Evolutionary conservation across 2,113 vertebrate species (phyloP).

Genomic region (Nymphicus hollandicus): DNA sequence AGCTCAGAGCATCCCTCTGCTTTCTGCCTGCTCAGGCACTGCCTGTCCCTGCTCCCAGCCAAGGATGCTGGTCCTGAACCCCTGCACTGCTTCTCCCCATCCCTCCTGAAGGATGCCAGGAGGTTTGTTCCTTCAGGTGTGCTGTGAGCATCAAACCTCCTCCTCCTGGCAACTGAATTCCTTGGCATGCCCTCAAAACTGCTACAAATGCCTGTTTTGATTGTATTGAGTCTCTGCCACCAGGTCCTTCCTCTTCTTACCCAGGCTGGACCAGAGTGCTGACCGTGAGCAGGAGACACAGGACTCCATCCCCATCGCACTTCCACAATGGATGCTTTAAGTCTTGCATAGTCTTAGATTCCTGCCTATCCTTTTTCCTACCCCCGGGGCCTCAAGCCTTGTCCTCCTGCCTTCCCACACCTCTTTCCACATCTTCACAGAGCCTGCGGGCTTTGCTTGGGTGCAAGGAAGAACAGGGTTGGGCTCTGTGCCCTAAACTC

Average conservation of each 20-base stretch:
- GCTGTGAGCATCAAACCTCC: background rate
- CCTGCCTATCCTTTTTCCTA: background rate
- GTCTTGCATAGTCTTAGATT: background rate
- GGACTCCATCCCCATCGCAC: background rate
- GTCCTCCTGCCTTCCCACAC: background rate
- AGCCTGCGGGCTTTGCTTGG: background rate
- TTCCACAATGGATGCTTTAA: fast-evolving
- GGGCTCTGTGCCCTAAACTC: background rate
- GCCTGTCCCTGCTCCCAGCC: fast-evolving
- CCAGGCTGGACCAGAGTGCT: background rate
- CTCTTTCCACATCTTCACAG: background rate
- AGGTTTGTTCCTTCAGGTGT: background rate
- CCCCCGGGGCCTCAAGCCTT: fast-evolving
- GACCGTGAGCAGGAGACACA: background rate
- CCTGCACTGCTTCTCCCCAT: background rate
- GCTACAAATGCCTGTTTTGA: background rate
- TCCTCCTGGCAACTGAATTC: background rate
- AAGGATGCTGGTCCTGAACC: background rate
- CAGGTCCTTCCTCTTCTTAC: background rate
- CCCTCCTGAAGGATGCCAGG: background rate
- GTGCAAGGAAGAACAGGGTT: background rate
- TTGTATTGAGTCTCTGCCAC: background rate
- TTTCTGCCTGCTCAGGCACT: background rate
- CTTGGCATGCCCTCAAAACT: background rate
- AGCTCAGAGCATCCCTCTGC: background rate